These are phyloP conservation scores for Gymnocypris eckloni DNA, from an alignment of 2,797 vertebrate genomes.

Conservation along the genomic window DNA sequence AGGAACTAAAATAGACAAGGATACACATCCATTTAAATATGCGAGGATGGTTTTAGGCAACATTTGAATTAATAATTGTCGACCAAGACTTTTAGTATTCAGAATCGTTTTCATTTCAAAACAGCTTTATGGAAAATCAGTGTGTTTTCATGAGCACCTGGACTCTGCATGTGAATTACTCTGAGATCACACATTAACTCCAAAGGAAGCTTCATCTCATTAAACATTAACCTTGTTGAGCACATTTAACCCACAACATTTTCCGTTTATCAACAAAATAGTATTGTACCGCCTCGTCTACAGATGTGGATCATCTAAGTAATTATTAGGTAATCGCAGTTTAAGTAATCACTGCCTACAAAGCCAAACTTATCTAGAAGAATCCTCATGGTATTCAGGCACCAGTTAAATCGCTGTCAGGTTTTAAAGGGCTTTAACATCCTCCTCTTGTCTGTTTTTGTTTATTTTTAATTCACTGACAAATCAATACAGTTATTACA, in stretches of 20 bases:
- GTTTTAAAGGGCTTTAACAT: background rate
- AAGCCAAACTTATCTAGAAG: constrained; percentile 31
- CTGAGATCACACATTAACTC: constrained; percentile 40
- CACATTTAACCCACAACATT: background rate
- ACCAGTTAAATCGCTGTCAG: background rate
- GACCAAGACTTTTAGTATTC: background rate
- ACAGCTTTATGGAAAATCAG: background rate
- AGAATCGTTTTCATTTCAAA: background rate
- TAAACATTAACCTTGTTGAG: constrained; percentile 49
- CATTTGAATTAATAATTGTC: background rate
- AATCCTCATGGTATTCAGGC: constrained; percentile 27
- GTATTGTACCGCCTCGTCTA: constrained; percentile 32
- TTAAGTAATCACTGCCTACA: background rate
- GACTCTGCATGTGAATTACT: constrained; percentile 6
- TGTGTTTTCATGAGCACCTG: background rate
- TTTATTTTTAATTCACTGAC: background rate
- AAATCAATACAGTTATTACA: background rate
- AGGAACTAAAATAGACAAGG: background rate
- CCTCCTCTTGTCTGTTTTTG: background rate
- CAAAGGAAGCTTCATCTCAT: constrained; percentile 4
- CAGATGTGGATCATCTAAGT: background rate
- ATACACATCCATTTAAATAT: background rate
- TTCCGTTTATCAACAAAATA: background rate
- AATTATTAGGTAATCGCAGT: background rate
- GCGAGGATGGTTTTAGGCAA: background rate